phyloP scores from a whole-genome alignment of 2,888 invertebrate genomes.

The Temnothorax ravouxi region DNA sequence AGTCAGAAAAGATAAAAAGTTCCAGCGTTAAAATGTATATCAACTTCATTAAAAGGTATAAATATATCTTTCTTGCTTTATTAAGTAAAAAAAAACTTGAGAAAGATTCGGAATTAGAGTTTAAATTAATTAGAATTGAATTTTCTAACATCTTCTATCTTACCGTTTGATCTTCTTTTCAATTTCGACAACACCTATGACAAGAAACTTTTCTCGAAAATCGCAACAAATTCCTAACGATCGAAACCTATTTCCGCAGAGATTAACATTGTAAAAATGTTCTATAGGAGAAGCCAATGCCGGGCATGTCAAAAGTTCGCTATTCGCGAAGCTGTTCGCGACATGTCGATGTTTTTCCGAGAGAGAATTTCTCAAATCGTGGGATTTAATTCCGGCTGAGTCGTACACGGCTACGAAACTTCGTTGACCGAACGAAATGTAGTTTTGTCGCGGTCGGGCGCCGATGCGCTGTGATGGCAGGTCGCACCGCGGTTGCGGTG shows the following conservation, averaged over 20 bases:
- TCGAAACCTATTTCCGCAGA: not conserved
- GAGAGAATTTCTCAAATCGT: constrained; percentile 44
- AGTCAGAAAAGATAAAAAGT: not conserved
- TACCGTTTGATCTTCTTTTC: not conserved
- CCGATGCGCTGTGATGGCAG: constrained; percentile 53
- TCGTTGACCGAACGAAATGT: constrained; percentile 55
- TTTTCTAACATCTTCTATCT: not conserved
- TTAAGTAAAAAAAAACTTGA: not conserved
- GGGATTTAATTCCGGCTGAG: constrained; percentile 47
- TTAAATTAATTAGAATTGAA: not conserved
- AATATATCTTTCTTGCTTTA: not conserved
- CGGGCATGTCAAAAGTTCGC: constrained; percentile 28
- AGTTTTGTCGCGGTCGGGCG: constrained; percentile 49
- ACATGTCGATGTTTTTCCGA: constrained; percentile 46
- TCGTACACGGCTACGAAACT: constrained; percentile 34
- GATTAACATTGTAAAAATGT: constrained; percentile 33
- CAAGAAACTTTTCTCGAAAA: not conserved
- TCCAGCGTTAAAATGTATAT: not conserved
- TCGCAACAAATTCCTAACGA: constrained; percentile 4
- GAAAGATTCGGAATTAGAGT: not conserved
- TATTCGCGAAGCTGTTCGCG: constrained; percentile 23
- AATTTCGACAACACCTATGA: not conserved
- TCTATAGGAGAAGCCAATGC: not conserved
- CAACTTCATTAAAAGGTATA: constrained; percentile 1
- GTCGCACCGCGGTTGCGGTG: constrained; percentile 61